phyloP scores from a whole-genome alignment of 2,888 invertebrate species.

The Amiota mariae region DNA sequence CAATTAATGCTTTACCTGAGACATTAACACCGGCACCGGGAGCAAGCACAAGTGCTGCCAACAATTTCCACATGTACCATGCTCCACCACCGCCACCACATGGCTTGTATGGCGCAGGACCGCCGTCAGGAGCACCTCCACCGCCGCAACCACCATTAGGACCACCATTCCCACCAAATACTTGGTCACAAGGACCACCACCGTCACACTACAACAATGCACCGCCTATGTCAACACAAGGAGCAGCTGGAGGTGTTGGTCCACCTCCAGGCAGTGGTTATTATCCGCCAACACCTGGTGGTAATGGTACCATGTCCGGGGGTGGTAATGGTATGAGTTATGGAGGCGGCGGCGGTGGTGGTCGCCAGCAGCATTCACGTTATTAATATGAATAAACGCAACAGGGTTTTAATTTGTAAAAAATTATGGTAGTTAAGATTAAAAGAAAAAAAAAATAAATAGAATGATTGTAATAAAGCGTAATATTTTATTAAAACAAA shows the following conservation, averaged over 20 bases:
- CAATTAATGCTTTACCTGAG: constrained; percentile 40
- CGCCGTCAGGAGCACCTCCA: constrained; percentile 53
- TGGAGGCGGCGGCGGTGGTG: constrained; percentile 37
- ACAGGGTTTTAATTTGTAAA: constrained; percentile 1
- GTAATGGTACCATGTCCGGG: constrained; percentile 24
- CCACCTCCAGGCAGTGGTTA: constrained; percentile 13
- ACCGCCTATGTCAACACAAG: constrained; percentile 51
- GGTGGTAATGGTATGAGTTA: constrained; percentile 32
- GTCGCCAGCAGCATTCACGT: constrained; percentile 50
- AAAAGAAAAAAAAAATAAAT: constrained; percentile 15
- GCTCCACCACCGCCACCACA: constrained; percentile 66
- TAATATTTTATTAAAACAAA: constrained; percentile 60
- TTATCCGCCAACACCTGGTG: constrained; percentile 16
- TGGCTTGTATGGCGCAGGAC: constrained; percentile 42
- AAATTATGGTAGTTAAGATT: not conserved
- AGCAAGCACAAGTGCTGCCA: constrained; percentile 29
- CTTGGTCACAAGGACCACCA: constrained; percentile 48
- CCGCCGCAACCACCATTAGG: constrained; percentile 48
- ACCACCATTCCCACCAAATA: constrained; percentile 38
- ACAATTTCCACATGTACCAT: constrained; percentile 58
- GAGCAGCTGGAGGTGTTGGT: constrained; percentile 17
- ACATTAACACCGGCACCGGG: constrained; percentile 44
- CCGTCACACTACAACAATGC: constrained; percentile 49
- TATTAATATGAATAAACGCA: constrained; percentile 51
- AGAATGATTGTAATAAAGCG: constrained; percentile 57